Percentiles rank a stretch among this genome's conserved stretches.
Evolutionary conservation across 1,140 invertebrate genomes (phyloP).

Genomic region (Mercenaria mercenaria): DNA sequence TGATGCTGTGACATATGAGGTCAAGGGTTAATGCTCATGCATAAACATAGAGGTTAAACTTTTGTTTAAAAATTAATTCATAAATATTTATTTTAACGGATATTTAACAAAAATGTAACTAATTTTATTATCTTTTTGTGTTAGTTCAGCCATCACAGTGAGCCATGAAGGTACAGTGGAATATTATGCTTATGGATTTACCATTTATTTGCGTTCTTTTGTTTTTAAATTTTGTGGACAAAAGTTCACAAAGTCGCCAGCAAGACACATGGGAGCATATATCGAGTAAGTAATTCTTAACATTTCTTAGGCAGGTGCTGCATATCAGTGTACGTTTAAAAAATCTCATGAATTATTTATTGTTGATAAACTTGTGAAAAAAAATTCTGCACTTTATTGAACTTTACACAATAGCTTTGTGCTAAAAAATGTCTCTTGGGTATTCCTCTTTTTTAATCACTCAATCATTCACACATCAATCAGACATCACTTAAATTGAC

Average conservation of each 20-base stretch:
- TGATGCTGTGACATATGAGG: neutral
- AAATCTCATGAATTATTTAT: too few species aligned
- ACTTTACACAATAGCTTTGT: too few species aligned
- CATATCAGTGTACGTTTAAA: too few species aligned
- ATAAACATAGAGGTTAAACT: neutral
- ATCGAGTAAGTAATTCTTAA: conserved; percentile 50
- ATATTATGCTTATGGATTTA: conserved; percentile 30
- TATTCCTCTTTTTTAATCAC: neutral
- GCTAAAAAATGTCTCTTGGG: neutral
- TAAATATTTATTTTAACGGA: neutral
- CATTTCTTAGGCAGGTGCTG: too few species aligned
- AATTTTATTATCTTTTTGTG: neutral
- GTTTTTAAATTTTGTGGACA: conserved; percentile 49
- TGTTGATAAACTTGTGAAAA: too few species aligned
- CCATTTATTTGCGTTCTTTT: conserved; percentile 27
- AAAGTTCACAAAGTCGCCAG: conserved; percentile 42
- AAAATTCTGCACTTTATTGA: too few species aligned
- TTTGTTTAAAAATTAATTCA: neutral
- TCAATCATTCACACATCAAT: neutral
- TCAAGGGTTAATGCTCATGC: neutral
- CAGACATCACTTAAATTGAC: neutral
- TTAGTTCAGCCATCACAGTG: neutral
- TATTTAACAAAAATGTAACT: conserved; percentile 10
- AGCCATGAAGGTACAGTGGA: conserved; percentile 25
- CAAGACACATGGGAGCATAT: conserved; percentile 53